These are phyloP conservation scores for Prinia subflava DNA, from an alignment of 2,113 vertebrate species.

Conservation along the genomic window DNA sequence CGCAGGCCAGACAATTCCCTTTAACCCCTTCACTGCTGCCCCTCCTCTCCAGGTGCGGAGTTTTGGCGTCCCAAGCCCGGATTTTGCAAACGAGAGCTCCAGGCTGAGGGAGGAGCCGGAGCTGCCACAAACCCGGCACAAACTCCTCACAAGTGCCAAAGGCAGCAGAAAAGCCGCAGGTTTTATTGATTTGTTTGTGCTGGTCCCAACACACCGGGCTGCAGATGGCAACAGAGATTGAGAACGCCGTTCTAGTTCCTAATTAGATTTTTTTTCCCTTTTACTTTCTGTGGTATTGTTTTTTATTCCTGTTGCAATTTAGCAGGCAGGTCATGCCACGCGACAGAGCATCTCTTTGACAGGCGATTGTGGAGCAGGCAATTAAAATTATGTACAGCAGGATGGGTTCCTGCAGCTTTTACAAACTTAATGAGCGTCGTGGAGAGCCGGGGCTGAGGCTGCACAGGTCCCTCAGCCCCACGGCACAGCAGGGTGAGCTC, in stretches of 20 bases:
- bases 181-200: slow-evolving; percentile 32
- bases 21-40: slow-evolving; percentile 29
- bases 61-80: not conserved
- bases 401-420: not conserved
- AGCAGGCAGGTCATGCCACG: not conserved
- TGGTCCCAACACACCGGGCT: not conserved
- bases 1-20: slow-evolving; percentile 14
- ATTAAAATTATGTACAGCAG: slow-evolving; percentile 39
- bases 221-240: slow-evolving; percentile 18
- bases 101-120: not conserved
- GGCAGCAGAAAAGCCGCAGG: not conserved
- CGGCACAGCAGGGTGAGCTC: not conserved
- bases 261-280: not conserved
- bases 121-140: not conserved
- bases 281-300: not conserved
- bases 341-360: not conserved
- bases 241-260: not conserved
- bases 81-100: not conserved
- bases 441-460: not conserved
- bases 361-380: slow-evolving; percentile 16
- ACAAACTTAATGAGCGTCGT: not conserved
- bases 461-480: not conserved
- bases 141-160: not conserved
- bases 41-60: not conserved
- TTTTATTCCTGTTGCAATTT: not conserved